phyloP scores from a whole-genome alignment of 2,797 vertebrate genomes.

The Falco biarmicus region DNA sequence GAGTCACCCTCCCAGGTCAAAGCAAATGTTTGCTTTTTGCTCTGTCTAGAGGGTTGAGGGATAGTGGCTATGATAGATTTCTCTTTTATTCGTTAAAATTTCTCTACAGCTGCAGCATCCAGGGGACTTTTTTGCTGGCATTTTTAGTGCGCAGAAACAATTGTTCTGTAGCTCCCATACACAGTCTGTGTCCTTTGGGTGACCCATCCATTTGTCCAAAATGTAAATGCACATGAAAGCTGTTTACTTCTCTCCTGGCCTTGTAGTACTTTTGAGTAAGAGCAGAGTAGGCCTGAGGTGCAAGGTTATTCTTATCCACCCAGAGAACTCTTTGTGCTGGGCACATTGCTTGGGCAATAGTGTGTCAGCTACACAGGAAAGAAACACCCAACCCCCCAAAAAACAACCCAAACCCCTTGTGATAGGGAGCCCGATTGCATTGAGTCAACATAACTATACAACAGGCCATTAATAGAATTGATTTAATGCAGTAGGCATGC shows the following conservation, averaged over 20 bases:
- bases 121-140: not conserved
- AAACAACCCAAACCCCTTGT: not conserved
- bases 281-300: constrained; percentile 2
- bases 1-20: not conserved
- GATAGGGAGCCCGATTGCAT: not conserved
- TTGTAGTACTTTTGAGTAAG: constrained; percentile 19
- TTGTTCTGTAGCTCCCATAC: constrained; percentile 4
- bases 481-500: not conserved
- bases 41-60: not conserved
- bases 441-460: not conserved
- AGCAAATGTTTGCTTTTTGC: not conserved
- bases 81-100: not conserved
- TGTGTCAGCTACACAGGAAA: not conserved
- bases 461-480: not conserved
- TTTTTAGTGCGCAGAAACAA: not conserved
- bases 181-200: constrained; percentile 60
- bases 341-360: not conserved
- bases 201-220: constrained; percentile 37
- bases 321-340: not conserved
- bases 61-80: not conserved
- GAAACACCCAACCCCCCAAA: not conserved
- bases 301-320: not conserved
- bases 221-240: constrained; percentile 36
- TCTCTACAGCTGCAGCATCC: not conserved
- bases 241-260: constrained; percentile 48